A percentile compares a stretch with the other conserved stretches of the same genome.
These are phyloP conservation scores for Alexandromys fortis DNA, from an alignment of 2,113 vertebrate genomes.

Conservation along the genomic window DNA sequence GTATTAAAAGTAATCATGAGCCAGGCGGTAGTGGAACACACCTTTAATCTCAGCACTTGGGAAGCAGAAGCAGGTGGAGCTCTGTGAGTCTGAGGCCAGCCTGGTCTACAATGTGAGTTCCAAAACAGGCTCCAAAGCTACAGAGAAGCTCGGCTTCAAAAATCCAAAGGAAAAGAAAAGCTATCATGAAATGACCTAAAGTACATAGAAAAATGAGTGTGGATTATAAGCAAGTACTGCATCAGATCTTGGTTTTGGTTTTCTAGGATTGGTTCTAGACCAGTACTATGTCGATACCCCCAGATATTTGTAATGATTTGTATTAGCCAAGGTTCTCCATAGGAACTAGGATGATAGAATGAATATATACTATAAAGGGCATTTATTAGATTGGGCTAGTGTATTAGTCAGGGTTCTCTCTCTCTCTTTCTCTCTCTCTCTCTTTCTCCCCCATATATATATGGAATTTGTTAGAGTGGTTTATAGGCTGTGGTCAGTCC, in stretches of 20 bases:
- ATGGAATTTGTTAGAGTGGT: neutral
- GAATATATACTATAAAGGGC: neutral
- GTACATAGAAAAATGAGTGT: neutral
- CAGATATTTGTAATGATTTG: neutral
- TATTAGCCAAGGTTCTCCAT: neutral
- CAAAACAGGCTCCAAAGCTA: no score
- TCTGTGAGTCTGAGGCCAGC: no score
- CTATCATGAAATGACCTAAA: neutral
- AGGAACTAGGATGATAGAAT: neutral
- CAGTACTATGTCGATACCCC: neutral
- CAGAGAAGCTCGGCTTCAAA: no score
- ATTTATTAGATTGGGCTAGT: neutral
- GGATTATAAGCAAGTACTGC: neutral
- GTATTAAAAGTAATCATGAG: neutral
- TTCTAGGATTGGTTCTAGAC: neutral
- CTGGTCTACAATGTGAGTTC: no score
- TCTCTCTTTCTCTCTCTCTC: no score
- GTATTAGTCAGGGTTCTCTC: neutral
- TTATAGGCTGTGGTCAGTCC: neutral
- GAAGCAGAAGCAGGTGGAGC: no score
- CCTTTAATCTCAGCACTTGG: no score
- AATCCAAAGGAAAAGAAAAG: neutral
- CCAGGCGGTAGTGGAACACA: rapidly evolving
- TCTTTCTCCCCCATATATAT: no score
- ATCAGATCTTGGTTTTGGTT: neutral